A percentile compares a stretch with the other conserved stretches of the same genome.
phyloP scores from a whole-genome alignment of 2,888 invertebrate genomes.

The Patella depressa region DNA sequence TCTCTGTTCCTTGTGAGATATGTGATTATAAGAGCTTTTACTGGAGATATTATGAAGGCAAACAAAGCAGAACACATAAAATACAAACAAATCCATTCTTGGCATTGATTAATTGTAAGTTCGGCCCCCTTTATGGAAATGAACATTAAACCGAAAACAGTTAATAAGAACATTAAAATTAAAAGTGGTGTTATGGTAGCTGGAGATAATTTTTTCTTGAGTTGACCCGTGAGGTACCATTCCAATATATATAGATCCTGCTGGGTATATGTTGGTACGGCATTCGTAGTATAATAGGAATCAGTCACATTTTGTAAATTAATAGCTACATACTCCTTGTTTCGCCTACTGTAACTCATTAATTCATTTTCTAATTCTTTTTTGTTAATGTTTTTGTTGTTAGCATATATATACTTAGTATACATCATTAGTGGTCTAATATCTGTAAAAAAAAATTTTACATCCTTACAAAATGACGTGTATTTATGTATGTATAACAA shows the following conservation, averaged over 20 bases:
- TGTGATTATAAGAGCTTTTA: conserved; percentile 10
- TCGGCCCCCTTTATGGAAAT: conserved; percentile 13
- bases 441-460: not conserved
- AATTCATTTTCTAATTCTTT: conserved; percentile 13
- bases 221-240: conserved; percentile 18
- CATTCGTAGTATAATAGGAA: conserved; percentile 6
- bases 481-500: too few relatives aligned
- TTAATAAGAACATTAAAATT: conserved; percentile 13
- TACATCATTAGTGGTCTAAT: conserved; percentile 8
- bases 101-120: conserved; percentile 12
- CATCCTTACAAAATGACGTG: too few relatives aligned
- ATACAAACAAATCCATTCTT: conserved; percentile 19
- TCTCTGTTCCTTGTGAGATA: too few relatives aligned
- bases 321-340: conserved; percentile 14
- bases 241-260: conserved; percentile 22
- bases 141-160: conserved; percentile 5
- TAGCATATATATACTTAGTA: not conserved
- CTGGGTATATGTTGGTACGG: conserved; percentile 13
- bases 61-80: conserved; percentile 13
- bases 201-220: conserved; percentile 14
- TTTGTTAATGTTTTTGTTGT: not conserved
- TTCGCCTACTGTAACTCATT: not conserved
- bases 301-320: conserved; percentile 20
- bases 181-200: not conserved
- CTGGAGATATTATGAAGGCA: conserved; percentile 13